Evolutionary conservation across 37 sponge, comb jelly and placozoan species (phyloP).

Genomic region (Spongia lamella): DNA sequence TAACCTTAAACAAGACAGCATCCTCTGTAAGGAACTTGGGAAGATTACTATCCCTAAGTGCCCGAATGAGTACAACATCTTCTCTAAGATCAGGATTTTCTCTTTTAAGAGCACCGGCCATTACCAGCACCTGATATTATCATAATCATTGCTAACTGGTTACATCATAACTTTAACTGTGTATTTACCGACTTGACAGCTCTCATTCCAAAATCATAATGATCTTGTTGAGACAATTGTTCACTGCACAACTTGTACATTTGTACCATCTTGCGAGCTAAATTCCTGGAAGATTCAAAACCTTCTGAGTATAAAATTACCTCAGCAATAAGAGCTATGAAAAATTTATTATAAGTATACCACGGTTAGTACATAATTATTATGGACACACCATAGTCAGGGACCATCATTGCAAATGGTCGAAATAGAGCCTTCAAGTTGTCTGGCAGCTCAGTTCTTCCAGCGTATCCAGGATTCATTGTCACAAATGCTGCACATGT

Average conservation of each 20-base stretch:
- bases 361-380: not conserved
- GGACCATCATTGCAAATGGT: slow-evolving; percentile 99
- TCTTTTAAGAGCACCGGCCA: slow-evolving; percentile 96
- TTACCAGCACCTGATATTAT: slow-evolving; percentile 86
- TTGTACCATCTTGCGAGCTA: slow-evolving; percentile 95
- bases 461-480: slow-evolving; percentile 99
- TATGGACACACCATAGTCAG: slow-evolving; percentile 81
- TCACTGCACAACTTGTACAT: slow-evolving; percentile 99
- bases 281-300: slow-evolving; percentile 91
- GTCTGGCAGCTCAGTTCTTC: slow-evolving; percentile 97
- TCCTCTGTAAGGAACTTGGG: slow-evolving; percentile 97
- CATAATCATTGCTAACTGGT: no score
- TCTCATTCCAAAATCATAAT: slow-evolving; percentile 99
- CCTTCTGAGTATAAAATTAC: slow-evolving; percentile 99
- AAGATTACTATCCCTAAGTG: slow-evolving; percentile 96
- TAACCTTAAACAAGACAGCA: slow-evolving; percentile 88
- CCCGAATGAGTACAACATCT: slow-evolving; percentile 93
- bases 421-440: slow-evolving; percentile 97
- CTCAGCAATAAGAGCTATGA: slow-evolving; percentile 92
- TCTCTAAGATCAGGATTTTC: slow-evolving; percentile 89
- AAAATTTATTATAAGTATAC: not conserved
- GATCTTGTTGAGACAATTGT: slow-evolving; percentile 96
- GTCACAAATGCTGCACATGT: slow-evolving; percentile 97
- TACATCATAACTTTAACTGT: no score
- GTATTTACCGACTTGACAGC: slow-evolving; percentile 93